Base-by-base conservation (phyloP, 2,113 vertebrate genomes). In the Phodopus roborovskii region DNA sequence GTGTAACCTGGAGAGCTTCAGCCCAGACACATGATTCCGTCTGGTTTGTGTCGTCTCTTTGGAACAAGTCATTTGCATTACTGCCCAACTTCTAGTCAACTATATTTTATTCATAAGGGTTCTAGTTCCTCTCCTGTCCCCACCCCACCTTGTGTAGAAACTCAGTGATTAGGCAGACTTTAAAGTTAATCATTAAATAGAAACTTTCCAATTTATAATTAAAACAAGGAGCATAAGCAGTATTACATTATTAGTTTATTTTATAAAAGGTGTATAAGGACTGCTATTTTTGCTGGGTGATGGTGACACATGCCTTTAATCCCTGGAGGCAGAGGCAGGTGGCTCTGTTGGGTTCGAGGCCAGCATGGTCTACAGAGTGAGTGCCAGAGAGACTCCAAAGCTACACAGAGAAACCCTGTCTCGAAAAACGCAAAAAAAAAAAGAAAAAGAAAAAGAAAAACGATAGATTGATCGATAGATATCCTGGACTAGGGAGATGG, bases 101-200 rank as follows among this genome's bases (percentile, higher is more conserved):
- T 77, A 66, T 24, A 95, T 83, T 93, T 97, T 22, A 84, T 91
- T 88, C 53, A 71, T 60, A 66, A 71, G 73, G 9, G 0, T 75
- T 96, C 48, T 15, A 9, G 30, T 78, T 42, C 36, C 6, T 84
- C 20, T 42, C 60, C 74, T 48, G 36, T 19, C 58, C n/a, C 70
- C 39, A 50, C 9, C 30, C 75, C 20, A 9, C 36, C 92, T 13
- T 50, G 5, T 90, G 22, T 71, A 74, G 74, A 75, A 56, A 7
- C 66, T 88, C 39, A 96, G 86, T 85, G 48, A 91, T 90, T 94
- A 91, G 60, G 39, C 9, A 92, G 81, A 79, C 8, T 94, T 92
- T 87, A 85, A 78, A 94, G 58, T 42, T 95, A 93, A 93, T 94
- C 92, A 96, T 92, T 96, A 84, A 97, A 74, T 58, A 92, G 85